These are phyloP conservation scores for Acipenser oxyrinchus DNA, from an alignment of 2,797 vertebrate genomes.

Conservation along the genomic window DNA sequence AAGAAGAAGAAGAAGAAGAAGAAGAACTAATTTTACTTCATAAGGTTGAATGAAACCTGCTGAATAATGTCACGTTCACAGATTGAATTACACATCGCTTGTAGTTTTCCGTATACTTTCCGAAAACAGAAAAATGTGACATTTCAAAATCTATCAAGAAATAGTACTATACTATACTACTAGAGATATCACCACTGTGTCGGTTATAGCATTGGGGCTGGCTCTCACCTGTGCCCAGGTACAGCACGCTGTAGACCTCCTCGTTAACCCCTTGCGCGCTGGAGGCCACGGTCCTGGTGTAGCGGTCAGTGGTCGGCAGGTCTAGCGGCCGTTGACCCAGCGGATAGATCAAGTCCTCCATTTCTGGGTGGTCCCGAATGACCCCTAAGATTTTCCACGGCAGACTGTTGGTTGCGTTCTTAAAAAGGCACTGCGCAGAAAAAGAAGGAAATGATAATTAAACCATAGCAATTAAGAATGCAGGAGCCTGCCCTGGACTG, in stretches of 20 bases:
- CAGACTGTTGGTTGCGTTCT: slow-evolving; percentile 33
- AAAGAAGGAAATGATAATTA: not conserved
- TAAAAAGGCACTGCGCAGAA: slow-evolving; percentile 32
- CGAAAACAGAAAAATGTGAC: no score
- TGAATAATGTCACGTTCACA: no score
- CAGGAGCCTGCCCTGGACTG: no score
- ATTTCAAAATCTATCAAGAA: no score
- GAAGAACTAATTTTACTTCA: no score
- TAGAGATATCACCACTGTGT: no score
- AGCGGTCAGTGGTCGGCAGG: slow-evolving; percentile 61
- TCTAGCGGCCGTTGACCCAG: slow-evolving; percentile 59
- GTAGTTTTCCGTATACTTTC: no score
- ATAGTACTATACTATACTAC: no score
- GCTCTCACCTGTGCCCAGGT: slow-evolving; percentile 65
- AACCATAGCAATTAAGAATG: not conserved
- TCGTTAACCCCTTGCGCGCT: slow-evolving; percentile 61
- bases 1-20: no score
- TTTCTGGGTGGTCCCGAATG: slow-evolving; percentile 65
- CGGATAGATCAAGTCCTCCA: slow-evolving; percentile 60
- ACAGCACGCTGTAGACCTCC: slow-evolving; percentile 64
- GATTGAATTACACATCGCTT: no score
- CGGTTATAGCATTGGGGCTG: no score
- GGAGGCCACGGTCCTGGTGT: slow-evolving; percentile 61
- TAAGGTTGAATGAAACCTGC: no score
- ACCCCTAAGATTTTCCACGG: slow-evolving; percentile 55